Evolutionary conservation across 2,888 invertebrate species (phyloP), one percentile per base, ranked within the genome.

Genomic region (Drosophila ezoana): DNA sequence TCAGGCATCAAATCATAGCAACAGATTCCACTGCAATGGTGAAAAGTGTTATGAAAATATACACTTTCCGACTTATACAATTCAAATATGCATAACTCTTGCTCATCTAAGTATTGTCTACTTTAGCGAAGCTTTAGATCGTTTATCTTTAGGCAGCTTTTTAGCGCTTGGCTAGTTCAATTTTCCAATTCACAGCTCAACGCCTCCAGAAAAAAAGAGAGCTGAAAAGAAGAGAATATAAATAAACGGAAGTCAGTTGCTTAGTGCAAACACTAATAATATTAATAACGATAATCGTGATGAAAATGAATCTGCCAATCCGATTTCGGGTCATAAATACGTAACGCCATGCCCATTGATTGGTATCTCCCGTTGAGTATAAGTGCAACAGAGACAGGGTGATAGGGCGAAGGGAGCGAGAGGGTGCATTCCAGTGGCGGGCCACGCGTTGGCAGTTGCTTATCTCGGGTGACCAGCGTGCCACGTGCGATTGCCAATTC

Each of bases 391-490:
- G 72, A 23, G 58, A 58, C 33, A 20, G 20, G 10, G 8, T 45
- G 48, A 51, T 54, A 9, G 18, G 16, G 47, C 18, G 38, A 40
- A n/a, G 68, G 38, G 56, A 6, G 53, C 53, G 28, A 45, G 61
- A 35, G 35, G 33, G 40, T 18, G 48, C 45, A 56, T 66, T 75
- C 59, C 57, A 62, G 49, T 57, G 47, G 51, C 57, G 63, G 41
- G 77, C 40, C 90, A 89, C 90, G 90, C 90, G 91, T 61, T 90
- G 61, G 66, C 76, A 82, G 82, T 87, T 86, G 76, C 91, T 91
- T 92, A 92, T 92, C 92, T 89, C 89, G 91, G 91, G 90, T 92
- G 90, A 90, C 92, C 92, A 90, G 77, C 66, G 58, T 48, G 86
- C 68, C 86, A 83, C 83, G 83, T 83, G 83, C 85, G 64, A 64